Base-by-base conservation (phyloP, 1,140 invertebrate species). In the Zaprionus tsacasi region DNA sequence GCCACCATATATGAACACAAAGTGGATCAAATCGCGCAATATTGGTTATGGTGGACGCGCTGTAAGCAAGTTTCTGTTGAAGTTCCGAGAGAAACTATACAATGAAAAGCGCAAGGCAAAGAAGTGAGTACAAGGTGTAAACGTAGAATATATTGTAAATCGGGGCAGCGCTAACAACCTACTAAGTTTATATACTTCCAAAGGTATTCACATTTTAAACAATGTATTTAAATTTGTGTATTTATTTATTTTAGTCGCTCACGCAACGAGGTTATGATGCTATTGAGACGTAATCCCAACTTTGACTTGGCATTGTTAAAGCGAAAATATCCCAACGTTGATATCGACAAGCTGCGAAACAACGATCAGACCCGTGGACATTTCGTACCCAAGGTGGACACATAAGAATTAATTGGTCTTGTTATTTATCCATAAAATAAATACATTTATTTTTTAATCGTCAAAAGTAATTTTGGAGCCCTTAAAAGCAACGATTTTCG, bases 221-320 rank as follows among this genome's bases (percentile, higher is more conserved):
- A 90, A 70, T 70, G 56, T n/a, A 21, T 43, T 33, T 15, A 2
- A 33, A 38, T 59, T 43, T 43, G n/a, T 40, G 21, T 50, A 15
- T 71, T 43, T 55, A 6, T 80, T 89, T 76, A 13, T 94, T 94
- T 70, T 78, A 96, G 95, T 60, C 94, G 95, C 59, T 92, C 95
- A 45, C 94, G 90, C 40, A 95, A 95, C 75, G 94, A 95, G 90
- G 96, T 97, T 1, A 94, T 95, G 86, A 92, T 94, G 38, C 91
- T 97, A 25, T 76, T 98, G 11, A 95, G 95, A 70, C 93, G 94
- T 58, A 98, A 96, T 92, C 97, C 97, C 11, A 94, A 98, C 86
- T 92, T 97, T 82, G 95, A 97, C 91, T 87, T 95, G 83, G 94
- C 96, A 70, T 93, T 95, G 57, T 71, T 98, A 12, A 94, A 96